These are phyloP conservation scores for Acanthaster planci DNA, from an alignment of 35 echinoderm and acorn worm genomes.

Conservation along the genomic window DNA sequence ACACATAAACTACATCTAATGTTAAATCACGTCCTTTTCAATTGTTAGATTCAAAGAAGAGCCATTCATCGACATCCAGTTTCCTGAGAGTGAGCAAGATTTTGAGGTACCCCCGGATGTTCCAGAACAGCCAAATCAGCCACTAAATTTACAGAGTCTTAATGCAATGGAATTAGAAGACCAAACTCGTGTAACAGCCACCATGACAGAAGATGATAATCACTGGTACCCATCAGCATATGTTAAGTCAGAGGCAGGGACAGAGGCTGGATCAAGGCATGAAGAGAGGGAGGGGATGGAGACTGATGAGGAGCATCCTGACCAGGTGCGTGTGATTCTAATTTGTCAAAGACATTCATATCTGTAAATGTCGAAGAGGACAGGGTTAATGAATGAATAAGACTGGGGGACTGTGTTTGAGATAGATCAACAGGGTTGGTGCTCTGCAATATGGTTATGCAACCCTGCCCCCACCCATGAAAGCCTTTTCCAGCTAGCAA, in stretches of 20 bases:
- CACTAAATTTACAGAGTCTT: background rate
- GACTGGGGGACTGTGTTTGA: too few species aligned
- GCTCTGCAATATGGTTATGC: too few species aligned
- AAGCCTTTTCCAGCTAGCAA: too few species aligned
- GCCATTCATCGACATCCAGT: conserved; percentile 25
- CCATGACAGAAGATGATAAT: conserved; percentile 5
- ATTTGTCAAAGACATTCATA: too few species aligned
- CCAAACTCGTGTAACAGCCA: background rate
- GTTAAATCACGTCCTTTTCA: too few species aligned
- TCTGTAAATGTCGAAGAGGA: too few species aligned
- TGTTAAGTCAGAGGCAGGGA: background rate
- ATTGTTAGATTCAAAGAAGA: conserved; percentile 25
- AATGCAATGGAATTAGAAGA: background rate
- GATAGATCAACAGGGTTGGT: too few species aligned
- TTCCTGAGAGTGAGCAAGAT: conserved; percentile 34
- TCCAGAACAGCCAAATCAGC: conserved; percentile 7
- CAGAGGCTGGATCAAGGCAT: background rate
- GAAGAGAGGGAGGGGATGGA: background rate
- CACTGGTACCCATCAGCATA: conserved; percentile 17
- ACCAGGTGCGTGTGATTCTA: conserved; percentile 4
- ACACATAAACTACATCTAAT: too few species aligned
- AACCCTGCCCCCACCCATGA: too few species aligned
- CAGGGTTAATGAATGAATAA: too few species aligned
- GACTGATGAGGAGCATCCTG: background rate
- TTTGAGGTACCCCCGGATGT: background rate